Evolutionary conservation across 2,888 invertebrate species (phyloP), one percentile per base, ranked within the genome.

Genomic region (Drosophila demipolita): DNA sequence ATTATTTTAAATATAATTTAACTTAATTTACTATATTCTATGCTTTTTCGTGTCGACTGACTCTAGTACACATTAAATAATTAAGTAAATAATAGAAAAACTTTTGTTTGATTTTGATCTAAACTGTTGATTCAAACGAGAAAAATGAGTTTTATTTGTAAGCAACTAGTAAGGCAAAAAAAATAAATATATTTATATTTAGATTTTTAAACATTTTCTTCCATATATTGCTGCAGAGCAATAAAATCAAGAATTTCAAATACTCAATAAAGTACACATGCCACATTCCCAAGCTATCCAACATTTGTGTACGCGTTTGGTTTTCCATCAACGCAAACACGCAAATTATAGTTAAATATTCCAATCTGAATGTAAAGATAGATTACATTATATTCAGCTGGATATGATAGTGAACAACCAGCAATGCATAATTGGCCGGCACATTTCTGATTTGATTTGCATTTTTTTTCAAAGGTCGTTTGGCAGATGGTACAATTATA

Each of bases 221-320:
- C 11, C 11, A 42, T n/a, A 42, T 42, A 15, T 36, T 36, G n/a
- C 5, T 0, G n/a, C n/a, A 42, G n/a, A n/a, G 42, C n/a, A 42
- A 11, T 42, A 11, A 5, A 5, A n/a, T 11, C n/a, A n/a, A 20
- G 11, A 42, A 42, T 42, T 20, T 6, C 6, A 20, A 42, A 42
- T n/a, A 42, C 1, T n/a, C 42, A 33, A 23, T 7, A 17, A 26
- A 36, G 9, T 42, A 11, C 4, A 20, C 11, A 11, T 7, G 35
- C 23, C 23, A 36, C 29, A 29, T 29, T 29, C 29, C 29, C 29
- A 29, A 29, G 69, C 64, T 20, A 75, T 78, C 73, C 73, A 12
- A 78, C 66, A 38, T 62, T 75, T 35, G 78, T 78, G 23, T 78
- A 78, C 9, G 66, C 58, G 17, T 50, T 75, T 0, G 65, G 65